These are phyloP conservation scores for Lacerta viridis DNA, from an alignment of 2,797 vertebrate genomes.

Conservation along the genomic window DNA sequence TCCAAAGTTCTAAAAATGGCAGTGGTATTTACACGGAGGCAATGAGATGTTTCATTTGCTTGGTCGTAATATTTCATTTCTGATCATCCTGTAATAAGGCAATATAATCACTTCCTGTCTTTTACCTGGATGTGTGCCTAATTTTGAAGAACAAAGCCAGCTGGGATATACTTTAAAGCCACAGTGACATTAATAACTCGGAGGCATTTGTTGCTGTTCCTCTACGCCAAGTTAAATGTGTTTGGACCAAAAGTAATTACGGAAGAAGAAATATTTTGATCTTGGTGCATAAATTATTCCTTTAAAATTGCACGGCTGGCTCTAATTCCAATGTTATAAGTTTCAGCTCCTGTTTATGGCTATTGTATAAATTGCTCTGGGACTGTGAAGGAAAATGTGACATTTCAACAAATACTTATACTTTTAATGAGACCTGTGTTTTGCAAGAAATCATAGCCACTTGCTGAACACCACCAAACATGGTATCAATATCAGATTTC, in stretches of 20 bases:
- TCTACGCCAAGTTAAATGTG: constrained; percentile 38
- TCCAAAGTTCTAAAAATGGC: neutral
- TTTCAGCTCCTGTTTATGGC: constrained; percentile 2
- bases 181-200: constrained; percentile 19
- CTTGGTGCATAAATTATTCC: constrained; percentile 26
- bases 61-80: neutral
- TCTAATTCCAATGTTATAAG: constrained; percentile 20
- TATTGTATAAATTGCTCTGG: constrained; percentile 33
- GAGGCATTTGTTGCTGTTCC: neutral
- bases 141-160: neutral
- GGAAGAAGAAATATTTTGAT: constrained; percentile 24
- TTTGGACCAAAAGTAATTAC: constrained; percentile 13
- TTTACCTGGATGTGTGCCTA: neutral
- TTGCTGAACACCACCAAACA: constrained; percentile 15
- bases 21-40: neutral
- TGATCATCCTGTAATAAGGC: neutral
- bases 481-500: constrained; percentile 33
- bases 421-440: constrained; percentile 36
- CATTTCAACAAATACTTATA: constrained; percentile 31
- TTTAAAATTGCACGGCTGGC: constrained; percentile 9
- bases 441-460: neutral
- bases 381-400: constrained; percentile 1
- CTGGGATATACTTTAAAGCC: constrained; percentile 32
- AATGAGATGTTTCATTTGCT: neutral
- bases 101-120: neutral